Evolutionary conservation across 2,113 vertebrate genomes (phyloP).

Genomic region (Cyanistes caeruleus): DNA sequence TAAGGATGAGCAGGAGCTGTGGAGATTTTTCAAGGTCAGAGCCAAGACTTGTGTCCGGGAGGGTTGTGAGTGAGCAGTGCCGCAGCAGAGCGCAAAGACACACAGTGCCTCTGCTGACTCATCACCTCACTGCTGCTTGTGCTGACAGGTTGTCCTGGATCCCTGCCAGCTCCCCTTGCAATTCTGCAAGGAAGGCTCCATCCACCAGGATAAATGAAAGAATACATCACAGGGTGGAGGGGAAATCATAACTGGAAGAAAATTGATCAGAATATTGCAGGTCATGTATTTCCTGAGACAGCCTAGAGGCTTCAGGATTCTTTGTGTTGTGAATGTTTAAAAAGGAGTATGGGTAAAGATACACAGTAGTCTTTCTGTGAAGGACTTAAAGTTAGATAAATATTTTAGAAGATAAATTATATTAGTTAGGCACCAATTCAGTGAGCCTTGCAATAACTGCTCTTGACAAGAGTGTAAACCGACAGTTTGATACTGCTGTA

Average conservation of each 20-base stretch:
- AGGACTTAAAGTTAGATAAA: background rate
- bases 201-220: background rate
- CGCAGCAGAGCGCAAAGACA: background rate
- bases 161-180: background rate
- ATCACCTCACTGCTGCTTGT: slow-evolving; percentile 18
- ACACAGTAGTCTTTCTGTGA: background rate
- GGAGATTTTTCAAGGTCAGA: background rate
- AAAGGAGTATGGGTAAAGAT: background rate
- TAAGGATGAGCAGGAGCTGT: background rate
- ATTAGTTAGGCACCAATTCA: background rate
- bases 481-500: background rate
- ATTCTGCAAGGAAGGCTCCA: background rate
- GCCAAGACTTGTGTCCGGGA: background rate
- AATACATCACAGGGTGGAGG: background rate
- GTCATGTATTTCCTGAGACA: background rate
- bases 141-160: background rate
- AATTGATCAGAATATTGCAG: background rate
- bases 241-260: background rate
- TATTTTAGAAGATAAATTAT: background rate
- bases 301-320: background rate
- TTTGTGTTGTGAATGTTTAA: background rate
- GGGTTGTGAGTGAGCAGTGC: background rate
- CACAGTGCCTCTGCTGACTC: slow-evolving; percentile 52
- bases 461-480: background rate
- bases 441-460: background rate